Base-by-base conservation (phyloP, 2,797 vertebrate genomes). In the Coreius guichenoti region DNA sequence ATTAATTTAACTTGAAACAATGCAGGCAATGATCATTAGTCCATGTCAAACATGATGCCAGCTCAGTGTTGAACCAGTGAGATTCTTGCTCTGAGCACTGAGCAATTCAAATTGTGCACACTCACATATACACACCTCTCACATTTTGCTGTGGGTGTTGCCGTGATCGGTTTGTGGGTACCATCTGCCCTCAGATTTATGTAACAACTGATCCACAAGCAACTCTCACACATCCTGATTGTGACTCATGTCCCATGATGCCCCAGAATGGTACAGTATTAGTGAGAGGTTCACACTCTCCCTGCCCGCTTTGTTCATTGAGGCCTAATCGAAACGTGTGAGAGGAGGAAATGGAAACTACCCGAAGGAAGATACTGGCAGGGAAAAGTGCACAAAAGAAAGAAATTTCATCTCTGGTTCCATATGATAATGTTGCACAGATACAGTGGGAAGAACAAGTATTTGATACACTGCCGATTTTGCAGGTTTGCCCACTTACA, bases 161-260 rank as follows among this genome's bases (percentile, higher is more conserved):
- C 86, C 86, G 67, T 88, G 86, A 89, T 89, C 75, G 73, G 87
- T 89, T 87, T 87, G 85, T 88, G 82, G 80, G 81, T 86, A 86
- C 90, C 82, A 83, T 88, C 88, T 84, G 90, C 86, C 90, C 81
- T 88, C 78, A 85, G 89, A 82, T 90, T 86, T 87, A 89, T 89
- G 82, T 81, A 88, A 89, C 61, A 80, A 90, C 82, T 74, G 87
- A 91, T 90, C 61, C 82, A 82, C 81, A 88, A 89, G 84, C 84
- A 87, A 85, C 74, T 65, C 83, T 86, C 82, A 88, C 84, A 85
- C 81, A 86, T 79, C 43, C 67, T 76, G 86, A 84, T 85, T 81
- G 51, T 82, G 87, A 91, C 87, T 90, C 87, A 83, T 26, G 61
- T 88, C 83, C 85, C 39, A 76, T 80, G 90, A 84, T 73, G 80